phyloP scores from a whole-genome alignment of 2,113 vertebrate genomes.

The Pseudonaja textilis region DNA sequence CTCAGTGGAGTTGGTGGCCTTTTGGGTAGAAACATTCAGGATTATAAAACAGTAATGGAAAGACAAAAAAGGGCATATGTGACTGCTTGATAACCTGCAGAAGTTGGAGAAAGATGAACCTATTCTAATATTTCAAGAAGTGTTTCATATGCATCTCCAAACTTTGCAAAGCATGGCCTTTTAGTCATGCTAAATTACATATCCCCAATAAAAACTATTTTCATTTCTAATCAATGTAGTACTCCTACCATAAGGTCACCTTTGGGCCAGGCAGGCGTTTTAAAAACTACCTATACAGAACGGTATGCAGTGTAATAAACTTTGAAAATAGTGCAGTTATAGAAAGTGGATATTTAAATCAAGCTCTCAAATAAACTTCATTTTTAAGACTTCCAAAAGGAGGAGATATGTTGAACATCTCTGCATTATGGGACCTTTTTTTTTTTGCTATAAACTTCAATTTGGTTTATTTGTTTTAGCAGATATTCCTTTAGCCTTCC shows the following conservation, averaged over 20 bases:
- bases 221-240: constrained; percentile 43
- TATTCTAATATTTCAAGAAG: not conserved
- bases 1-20: not conserved
- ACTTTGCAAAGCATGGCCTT: not conserved
- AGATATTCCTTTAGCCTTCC: not conserved
- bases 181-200: not conserved
- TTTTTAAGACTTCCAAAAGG: not conserved
- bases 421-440: not conserved
- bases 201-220: constrained; percentile 27
- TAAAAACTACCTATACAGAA: constrained; percentile 42
- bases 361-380: not conserved
- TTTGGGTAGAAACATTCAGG: not conserved
- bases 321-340: constrained; percentile 1
- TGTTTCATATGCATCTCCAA: not conserved
- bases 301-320: constrained; percentile 31
- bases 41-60: not conserved
- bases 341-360: constrained; percentile 14
- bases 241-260: constrained; percentile 47
- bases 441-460: not conserved
- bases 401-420: not conserved
- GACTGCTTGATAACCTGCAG: not conserved
- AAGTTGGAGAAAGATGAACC: not conserved
- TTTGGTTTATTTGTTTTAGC: not conserved
- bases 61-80: not conserved
- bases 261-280: constrained; percentile 37